Evolutionary conservation across 2,113 vertebrate genomes (phyloP), one percentile per base, ranked within the genome.

Genomic region (Epinephelus fuscoguttatus): DNA sequence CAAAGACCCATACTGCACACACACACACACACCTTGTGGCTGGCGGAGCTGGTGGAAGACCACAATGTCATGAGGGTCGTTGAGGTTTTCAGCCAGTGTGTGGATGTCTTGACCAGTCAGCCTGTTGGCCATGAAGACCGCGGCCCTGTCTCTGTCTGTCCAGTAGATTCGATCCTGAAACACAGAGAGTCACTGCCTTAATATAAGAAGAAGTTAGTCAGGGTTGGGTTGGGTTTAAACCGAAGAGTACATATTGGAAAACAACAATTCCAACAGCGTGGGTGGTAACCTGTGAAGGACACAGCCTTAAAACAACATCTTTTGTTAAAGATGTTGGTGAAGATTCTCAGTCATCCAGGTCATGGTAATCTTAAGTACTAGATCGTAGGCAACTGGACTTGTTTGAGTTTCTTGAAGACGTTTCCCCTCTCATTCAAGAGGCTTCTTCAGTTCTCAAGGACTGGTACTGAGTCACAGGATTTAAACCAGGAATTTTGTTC

Each of bases 81-180:
- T 99, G 88, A 99, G 97, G 81, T 99, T 97, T 89, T 99, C 97
- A 4, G 98, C 98, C 80, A 99, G 91, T 23, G 96, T 14, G 4
- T 96, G 96, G 93, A 99, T 91, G 78, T 99, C 97, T 75, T 95
- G 89, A 19, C 97, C 97, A 0, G 94, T 99, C 82, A 99, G 95
- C 72, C 98, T 94, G 95, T 98, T 99, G 57, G 97, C 98, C 1
- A 97, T 98, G 96, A 97, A 99, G 84, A 99, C 97, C 0, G 98
- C 97, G 45, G 98, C 97, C 0, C 96, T 97, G 93, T 99, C 97
- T 89, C 97, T 94, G 93, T 99, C 98, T 6, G 98, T 99, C 98
- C 98, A 99, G 95, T 98, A 99, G 70, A 99, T 96, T 53, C 95
- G 98, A 93, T 99, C 98, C 98, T 99, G 93, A 80, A 85, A 90